A percentile compares a stretch with the other conserved stretches of the same genome.
phyloP scores from a whole-genome alignment of 1,140 invertebrate species.

The Musca vetustissima region DNA sequence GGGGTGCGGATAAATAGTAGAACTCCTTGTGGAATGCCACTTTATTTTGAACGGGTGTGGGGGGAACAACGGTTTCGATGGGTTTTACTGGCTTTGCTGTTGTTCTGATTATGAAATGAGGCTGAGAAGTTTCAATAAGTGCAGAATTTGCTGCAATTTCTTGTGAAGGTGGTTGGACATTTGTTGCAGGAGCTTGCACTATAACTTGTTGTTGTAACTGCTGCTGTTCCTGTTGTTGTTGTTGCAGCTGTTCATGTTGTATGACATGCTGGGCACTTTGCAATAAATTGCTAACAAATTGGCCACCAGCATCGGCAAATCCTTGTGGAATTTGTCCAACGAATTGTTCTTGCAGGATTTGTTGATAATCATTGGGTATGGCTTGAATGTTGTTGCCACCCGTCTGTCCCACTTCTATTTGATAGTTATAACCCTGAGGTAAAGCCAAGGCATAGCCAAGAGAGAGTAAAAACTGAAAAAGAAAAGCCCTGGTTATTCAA shows the following conservation, averaged over 20 bases:
- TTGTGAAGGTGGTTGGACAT: background rate
- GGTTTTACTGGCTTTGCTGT: background rate
- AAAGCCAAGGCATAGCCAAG: constrained; percentile 7
- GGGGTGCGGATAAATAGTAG: constrained; percentile 28
- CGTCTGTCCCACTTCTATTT: background rate
- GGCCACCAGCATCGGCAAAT: background rate
- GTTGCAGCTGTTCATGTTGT: background rate
- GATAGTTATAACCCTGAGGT: constrained; percentile 28
- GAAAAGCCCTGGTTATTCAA: background rate
- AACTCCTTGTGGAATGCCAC: constrained; percentile 28
- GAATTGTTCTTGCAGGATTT: background rate
- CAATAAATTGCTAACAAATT: background rate
- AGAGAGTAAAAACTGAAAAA: constrained; percentile 5
- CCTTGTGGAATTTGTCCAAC: background rate
- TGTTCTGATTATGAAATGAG: background rate
- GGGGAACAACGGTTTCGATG: background rate
- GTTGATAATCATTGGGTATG: constrained; percentile 5
- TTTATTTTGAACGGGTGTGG: constrained; percentile 10
- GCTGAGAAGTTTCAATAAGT: background rate
- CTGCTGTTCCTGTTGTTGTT: no score
- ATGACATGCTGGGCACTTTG: background rate
- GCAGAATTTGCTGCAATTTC: background rate
- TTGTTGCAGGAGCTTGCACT: no score
- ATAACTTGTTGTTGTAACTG: constrained; percentile 4
- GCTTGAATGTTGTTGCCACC: background rate